Percentiles rank a stretch among this genome's conserved stretches.
These are phyloP conservation scores for Orycteropus afer DNA, from an alignment of 2,113 vertebrate genomes.

Conservation along the genomic window DNA sequence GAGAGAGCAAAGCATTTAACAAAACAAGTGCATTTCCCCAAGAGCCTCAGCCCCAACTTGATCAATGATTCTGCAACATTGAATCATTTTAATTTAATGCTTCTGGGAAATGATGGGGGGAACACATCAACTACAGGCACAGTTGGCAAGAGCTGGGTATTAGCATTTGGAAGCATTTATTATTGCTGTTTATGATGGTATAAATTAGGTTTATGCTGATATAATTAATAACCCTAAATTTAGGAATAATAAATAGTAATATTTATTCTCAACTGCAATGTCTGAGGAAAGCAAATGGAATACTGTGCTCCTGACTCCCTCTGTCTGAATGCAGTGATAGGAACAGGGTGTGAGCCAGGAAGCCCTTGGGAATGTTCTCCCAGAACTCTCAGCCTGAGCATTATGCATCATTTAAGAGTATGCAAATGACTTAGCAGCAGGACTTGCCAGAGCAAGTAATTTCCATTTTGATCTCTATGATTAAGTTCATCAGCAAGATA, in stretches of 20 bases:
- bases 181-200: conserved; percentile 84
- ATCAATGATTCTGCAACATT: conserved; percentile 82
- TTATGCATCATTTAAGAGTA: background rate
- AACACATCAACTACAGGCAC: conserved; percentile 76
- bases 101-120: conserved; percentile 82
- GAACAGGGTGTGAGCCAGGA: background rate
- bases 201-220: conserved; percentile 86
- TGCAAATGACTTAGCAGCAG: conserved; percentile 64
- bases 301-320: background rate
- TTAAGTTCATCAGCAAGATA: conserved; percentile 28
- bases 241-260: conserved; percentile 84
- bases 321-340: background rate
- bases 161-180: conserved; percentile 86
- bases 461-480: conserved; percentile 45
- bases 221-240: conserved; percentile 88
- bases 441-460: conserved; percentile 61
- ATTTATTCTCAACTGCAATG: conserved; percentile 71
- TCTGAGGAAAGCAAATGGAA: conserved; percentile 70
- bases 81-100: conserved; percentile 86
- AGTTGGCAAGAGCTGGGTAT: conserved; percentile 84
- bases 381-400: background rate
- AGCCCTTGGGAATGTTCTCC: background rate
- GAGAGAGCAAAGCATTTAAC: conserved; percentile 63
- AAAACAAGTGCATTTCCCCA: conserved; percentile 66
- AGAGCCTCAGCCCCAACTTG: conserved; percentile 69